Evolutionary conservation across 2,113 vertebrate species (phyloP).

Genomic region (Rhombomys opimus): DNA sequence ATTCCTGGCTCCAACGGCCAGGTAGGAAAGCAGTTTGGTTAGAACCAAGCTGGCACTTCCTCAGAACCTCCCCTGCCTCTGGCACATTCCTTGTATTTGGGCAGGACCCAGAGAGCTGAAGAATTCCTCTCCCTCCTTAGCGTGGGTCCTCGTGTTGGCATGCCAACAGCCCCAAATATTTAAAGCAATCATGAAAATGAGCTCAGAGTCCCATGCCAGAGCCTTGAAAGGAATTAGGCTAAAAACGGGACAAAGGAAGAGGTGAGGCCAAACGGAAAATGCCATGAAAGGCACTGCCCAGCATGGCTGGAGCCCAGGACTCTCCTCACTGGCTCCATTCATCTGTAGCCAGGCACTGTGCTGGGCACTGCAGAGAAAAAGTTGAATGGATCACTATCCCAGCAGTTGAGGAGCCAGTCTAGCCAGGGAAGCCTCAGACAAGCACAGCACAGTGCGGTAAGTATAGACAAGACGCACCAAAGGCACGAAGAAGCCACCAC

Average conservation of each 20-base stretch:
- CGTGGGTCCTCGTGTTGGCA: constrained; percentile 80
- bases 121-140: constrained; percentile 80
- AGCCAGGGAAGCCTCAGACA: not conserved
- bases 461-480: not conserved
- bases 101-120: constrained; percentile 71
- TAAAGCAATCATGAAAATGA: constrained; percentile 84
- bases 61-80: constrained; percentile 78
- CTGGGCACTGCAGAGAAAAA: constrained; percentile 27
- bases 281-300: constrained; percentile 73
- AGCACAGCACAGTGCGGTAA: not conserved
- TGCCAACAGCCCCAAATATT: constrained; percentile 85
- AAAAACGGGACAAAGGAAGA: constrained; percentile 79
- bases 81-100: constrained; percentile 77
- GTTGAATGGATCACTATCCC: not conserved
- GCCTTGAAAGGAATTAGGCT: constrained; percentile 82
- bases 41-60: constrained; percentile 69
- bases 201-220: constrained; percentile 77
- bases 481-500: not conserved
- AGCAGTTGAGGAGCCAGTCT: not conserved
- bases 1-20: constrained; percentile 72
- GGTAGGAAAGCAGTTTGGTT: constrained; percentile 69
- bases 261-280: constrained; percentile 78
- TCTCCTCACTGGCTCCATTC: constrained; percentile 72
- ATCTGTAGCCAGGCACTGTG: constrained; percentile 60
- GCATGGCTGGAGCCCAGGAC: constrained; percentile 23